Evolutionary conservation across 2,113 vertebrate genomes (phyloP), one percentile per base, ranked within the genome.

Genomic region (Herpailurus yagouaroundi): DNA sequence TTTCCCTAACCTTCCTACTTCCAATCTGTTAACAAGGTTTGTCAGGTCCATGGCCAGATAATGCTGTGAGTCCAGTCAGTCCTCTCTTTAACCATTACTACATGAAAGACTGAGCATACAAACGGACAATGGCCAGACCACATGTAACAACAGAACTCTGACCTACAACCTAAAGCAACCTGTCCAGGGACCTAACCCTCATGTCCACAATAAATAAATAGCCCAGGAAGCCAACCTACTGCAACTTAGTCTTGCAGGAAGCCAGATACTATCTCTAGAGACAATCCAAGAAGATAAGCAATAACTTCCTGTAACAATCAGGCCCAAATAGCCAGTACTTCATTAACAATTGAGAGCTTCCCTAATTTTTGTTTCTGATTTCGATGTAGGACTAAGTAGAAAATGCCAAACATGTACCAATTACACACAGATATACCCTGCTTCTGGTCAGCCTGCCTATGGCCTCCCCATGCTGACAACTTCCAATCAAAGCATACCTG

Each of bases 301-400:
- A 52, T 57, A 81, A 55, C 50, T 77, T 93, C 55, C 55, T 81
- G 2, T n/a, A 85, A 50, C 55, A 64, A 36, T 79, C 48, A 79
- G 45, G 23, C 31, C 36, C 48, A 55, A 31, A 23, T 55, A 55
- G 19, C 57, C 36, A 91, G 60, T 36, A 87, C 29, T 93, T 91
- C 50, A 91, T 68, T 50, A 73, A 45, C 71, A 81, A 60, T 38
- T 50, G 57, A 93, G 36, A 68, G 23, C 15, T 77, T 93, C 41
- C 52, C 12, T 91, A 66, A 76, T 36, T 91, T 92, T 93, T 89
- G 18, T 41, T 83, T 19, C 36, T 79, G n/a, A 21, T 96, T 91
- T 71, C 27, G 68, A 73, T 57, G 52, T 84, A 84, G 52, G 19
- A 45, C 60, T n/a, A 83, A 87, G 10, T 52, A 71, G 48, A 77